Evolutionary conservation across 2,888 invertebrate species (phyloP), one percentile per base, ranked within the genome.

Genomic region (Prenolepis imparis): DNA sequence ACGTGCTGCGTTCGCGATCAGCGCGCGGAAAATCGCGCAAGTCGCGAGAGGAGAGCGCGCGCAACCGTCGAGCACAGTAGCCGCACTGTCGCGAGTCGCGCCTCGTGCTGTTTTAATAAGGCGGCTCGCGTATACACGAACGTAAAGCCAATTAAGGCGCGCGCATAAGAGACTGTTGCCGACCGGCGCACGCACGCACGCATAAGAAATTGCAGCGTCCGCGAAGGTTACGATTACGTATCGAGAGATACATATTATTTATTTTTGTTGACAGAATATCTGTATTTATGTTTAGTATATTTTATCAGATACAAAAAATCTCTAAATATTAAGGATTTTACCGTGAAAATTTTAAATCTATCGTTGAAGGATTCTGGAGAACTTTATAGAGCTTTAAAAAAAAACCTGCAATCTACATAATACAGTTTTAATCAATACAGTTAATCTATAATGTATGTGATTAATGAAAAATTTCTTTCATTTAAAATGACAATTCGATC

Each of bases 151-250:
- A 78, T 78, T 78, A 78, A 78, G 78, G 78, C 78, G 87, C 68
- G 82, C 75, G 75, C 84, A 59, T 73, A 87, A 90, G 64, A 70
- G 64, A 39, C 57, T 32, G 64, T 52, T 52, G 48, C 48, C 48
- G 48, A 52, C 48, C 63, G 74, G 52, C 21, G 52, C 48, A 66
- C 41, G 72, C 74, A 57, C 32, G 74, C 82, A 75, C 66, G 78
- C 78, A 44, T 59, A 59, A 70, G 70, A 78, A 84, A 84, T 84
- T 84, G 88, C 86, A 83, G 86, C 86, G 73, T 84, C 84, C 68
- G 74, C 88, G 87, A 91, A 88, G 88, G 88, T 91, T 91, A 89
- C 86, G 83, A 89, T 84, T 87, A 86, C 83, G 85, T 88, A 86
- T 86, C 81, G 82, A 81, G 85, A 89, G 82, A 70, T 82, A 12